Conservation (phyloP, 2,888 invertebrate genomes). For the Chymomyza amoena region DNA sequence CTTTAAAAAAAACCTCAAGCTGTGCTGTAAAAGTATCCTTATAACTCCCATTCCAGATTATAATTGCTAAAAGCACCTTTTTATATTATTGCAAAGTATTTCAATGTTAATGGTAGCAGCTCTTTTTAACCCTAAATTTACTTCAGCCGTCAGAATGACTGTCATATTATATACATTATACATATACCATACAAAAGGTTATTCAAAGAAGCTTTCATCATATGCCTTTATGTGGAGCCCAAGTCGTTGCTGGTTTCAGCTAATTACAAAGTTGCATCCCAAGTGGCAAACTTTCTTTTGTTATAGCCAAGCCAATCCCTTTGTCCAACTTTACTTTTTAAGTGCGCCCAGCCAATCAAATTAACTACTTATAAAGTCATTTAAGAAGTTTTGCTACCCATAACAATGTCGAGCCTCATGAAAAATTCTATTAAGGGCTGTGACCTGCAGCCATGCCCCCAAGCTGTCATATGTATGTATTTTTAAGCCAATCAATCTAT, state of each 20-base stretch:
- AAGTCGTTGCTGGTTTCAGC: background rate
- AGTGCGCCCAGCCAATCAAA: conserved; percentile 51
- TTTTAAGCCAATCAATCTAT: conserved; percentile 62
- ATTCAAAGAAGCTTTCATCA: background rate
- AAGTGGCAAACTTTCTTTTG: background rate
- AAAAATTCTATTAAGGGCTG: conserved; percentile 63
- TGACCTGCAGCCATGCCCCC: conserved; percentile 16
- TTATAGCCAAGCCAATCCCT: background rate
- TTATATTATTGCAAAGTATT: background rate
- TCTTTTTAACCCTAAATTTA: background rate
- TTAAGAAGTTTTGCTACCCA: conserved; percentile 49
- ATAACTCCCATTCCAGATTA: too few species aligned
- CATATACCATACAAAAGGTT: background rate
- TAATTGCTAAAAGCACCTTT: background rate
- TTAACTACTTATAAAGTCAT: conserved; percentile 70
- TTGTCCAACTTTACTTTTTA: background rate
- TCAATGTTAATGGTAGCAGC: background rate
- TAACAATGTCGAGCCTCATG: conserved; percentile 56
- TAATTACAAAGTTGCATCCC: background rate
- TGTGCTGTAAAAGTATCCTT: too few species aligned
- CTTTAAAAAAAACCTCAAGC: too few species aligned
- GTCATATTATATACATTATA: background rate
- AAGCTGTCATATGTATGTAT: conserved; percentile 56
- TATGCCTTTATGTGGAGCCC: background rate
- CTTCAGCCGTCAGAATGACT: background rate